Base-by-base conservation (phyloP, 2,113 vertebrate genomes). In the Atlantisia rogersi region DNA sequence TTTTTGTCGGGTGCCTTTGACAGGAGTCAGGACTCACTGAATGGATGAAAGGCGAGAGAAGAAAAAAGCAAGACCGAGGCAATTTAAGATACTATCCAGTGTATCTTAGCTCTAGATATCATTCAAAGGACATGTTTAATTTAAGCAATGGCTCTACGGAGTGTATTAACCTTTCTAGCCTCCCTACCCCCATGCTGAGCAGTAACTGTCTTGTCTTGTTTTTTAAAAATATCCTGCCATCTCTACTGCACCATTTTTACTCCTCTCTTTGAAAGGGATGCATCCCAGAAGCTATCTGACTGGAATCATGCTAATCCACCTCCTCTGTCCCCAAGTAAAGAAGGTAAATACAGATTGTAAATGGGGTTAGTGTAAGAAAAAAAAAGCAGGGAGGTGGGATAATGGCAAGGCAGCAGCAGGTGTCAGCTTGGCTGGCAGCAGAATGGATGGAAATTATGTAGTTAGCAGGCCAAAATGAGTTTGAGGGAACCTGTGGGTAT, bases 61-160 rank as follows among this genome's bases (percentile, higher is more conserved):
- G 63, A 94, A 82, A 93, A 94, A 83, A 74, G 93, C 81, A 75
- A 90, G 86, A 86, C 59, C 0, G 13, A 94, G 86, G 84, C 63
- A 95, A 95, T 96, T 92, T 95, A 83, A 93, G 81, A 95, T 81
- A 39, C 91, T 85, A 77, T 71, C 55, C 12, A 40, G 31, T 76
- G 79, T 90, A 39, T 74, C 86, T 95, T 86, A 94, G 68, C 91
- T 92, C 6, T 75, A 82, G 94, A 50, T 84, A 88, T 82, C 75
- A 94, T 92, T 96, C 53, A 96, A 96, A 97, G 73, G 82, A 87
- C 87, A 82, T 53, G 70, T 96, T 94, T 97, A 97, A 98, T 97
- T 98, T 97, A 97, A 98, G 74, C 92, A 85, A 76, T 19, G 31
- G 35, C 39, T 95, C 92, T 86, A 39, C 28, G 62, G 81, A 96